A percentile compares a stretch with the other conserved stretches of the same genome.
Conservation (phyloP, 92 coral and sea anemone species). For the Isaurus tuberculatus region DNA sequence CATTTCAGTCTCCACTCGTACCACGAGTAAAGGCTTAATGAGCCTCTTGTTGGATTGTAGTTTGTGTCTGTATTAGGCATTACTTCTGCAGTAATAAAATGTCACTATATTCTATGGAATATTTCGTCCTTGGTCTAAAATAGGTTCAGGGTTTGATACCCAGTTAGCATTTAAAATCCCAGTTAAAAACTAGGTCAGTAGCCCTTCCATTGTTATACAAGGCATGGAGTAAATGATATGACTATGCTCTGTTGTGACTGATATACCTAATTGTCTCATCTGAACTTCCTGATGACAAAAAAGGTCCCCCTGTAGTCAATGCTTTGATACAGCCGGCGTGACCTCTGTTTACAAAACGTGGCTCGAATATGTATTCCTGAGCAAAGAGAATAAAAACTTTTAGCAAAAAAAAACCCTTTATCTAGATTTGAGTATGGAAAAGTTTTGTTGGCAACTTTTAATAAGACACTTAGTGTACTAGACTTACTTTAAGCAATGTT, state of each 20-base stretch:
- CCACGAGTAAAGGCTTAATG: too few relatives aligned
- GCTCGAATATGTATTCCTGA: conserved; percentile 84
- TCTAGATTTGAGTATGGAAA: too few relatives aligned
- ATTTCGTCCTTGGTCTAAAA: too few relatives aligned
- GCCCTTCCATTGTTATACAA: not conserved
- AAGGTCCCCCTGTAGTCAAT: conserved; percentile 69
- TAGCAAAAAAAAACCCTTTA: not conserved
- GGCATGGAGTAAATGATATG: not conserved
- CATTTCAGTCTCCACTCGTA: too few relatives aligned
- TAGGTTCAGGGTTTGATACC: not conserved
- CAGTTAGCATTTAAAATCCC: too few relatives aligned
- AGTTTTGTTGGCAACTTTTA: not conserved
- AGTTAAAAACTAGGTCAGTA: too few relatives aligned
- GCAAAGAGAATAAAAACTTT: conserved; percentile 10
- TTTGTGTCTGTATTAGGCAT: too few relatives aligned
- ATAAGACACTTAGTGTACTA: too few relatives aligned
- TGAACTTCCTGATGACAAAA: conserved; percentile 91
- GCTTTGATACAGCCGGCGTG: conserved; percentile 95
- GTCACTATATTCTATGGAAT: too few relatives aligned
- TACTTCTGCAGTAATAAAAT: too few relatives aligned
- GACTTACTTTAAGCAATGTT: too few relatives aligned
- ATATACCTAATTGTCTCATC: conserved; percentile 92
- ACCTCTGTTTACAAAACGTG: conserved; percentile 86
- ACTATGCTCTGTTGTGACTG: not conserved
- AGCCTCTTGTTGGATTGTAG: too few relatives aligned